A percentile compares a stretch with the other conserved stretches of the same genome.
Evolutionary conservation across 2,888 invertebrate species (phyloP).

Genomic region (Cephalotes varians): DNA sequence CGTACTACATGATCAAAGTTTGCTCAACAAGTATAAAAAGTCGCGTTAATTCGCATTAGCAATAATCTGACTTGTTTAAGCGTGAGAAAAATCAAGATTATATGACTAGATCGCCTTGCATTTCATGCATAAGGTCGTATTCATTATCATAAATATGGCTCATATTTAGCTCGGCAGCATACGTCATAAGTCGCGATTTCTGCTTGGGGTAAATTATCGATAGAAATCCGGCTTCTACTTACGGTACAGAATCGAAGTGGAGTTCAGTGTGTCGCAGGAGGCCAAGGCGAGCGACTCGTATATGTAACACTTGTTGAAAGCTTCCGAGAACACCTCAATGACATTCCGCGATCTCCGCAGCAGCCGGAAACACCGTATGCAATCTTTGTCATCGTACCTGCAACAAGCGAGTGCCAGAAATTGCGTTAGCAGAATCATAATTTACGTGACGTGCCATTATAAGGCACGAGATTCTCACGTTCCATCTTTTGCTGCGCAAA

Average conservation of each 20-base stretch:
- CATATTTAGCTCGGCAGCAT: neutral
- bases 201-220: neutral
- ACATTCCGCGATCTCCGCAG: constrained; percentile 88
- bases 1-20: neutral
- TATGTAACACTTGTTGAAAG: constrained; percentile 88
- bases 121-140: constrained; percentile 1
- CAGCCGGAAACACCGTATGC: constrained; percentile 89
- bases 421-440: neutral
- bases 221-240: constrained; percentile 81
- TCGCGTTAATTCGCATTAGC: constrained; percentile 11
- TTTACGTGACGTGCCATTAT: neutral
- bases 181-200: constrained; percentile 17
- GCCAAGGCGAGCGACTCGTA: constrained; percentile 88
- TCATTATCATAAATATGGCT: constrained; percentile 33
- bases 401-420: constrained; percentile 26
- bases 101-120: constrained; percentile 14
- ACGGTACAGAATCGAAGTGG: constrained; percentile 88
- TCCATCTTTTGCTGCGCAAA: neutral
- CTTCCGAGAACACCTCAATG: constrained; percentile 88
- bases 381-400: constrained; percentile 87
- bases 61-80: neutral
- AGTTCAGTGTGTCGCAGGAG: constrained; percentile 86
- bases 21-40: constrained; percentile 12
- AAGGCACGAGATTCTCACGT: neutral
- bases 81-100: constrained; percentile 37